These are phyloP conservation scores for Adelphocoris suturalis DNA, from an alignment of 2,888 invertebrate genomes.

Conservation along the genomic window DNA sequence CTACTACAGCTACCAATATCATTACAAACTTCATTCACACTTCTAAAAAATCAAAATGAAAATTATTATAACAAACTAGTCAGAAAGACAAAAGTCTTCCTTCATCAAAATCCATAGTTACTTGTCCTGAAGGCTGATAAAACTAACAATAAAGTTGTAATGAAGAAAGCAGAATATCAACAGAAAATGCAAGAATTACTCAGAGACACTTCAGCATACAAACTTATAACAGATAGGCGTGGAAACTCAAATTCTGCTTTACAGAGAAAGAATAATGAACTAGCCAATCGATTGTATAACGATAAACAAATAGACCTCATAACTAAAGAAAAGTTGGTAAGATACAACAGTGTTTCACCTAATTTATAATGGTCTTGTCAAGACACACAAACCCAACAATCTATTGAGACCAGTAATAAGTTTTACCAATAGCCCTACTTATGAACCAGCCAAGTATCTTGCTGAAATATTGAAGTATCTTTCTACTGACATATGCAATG, in stretches of 20 bases:
- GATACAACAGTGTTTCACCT: constrained; percentile 31
- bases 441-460: constrained; percentile 36
- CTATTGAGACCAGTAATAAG: constrained; percentile 4
- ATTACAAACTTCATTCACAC: too few species aligned
- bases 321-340: background rate
- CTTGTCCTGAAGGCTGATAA: constrained; percentile 17
- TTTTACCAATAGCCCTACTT: constrained; percentile 37
- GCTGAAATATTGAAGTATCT: background rate
- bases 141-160: constrained; percentile 31
- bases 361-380: constrained; percentile 1
- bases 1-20: too few species aligned
- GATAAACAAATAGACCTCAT: constrained; percentile 28
- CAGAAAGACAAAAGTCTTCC: background rate
- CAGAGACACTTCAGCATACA: constrained; percentile 6
- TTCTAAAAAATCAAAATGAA: background rate
- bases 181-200: constrained; percentile 47
- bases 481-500: background rate
- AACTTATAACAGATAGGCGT: constrained; percentile 26
- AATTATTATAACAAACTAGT: constrained; percentile 34
- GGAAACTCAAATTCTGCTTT: constrained; percentile 8
- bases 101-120: background rate
- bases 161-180: background rate
- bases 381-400: constrained; percentile 14
- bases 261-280: constrained; percentile 1
- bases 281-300: background rate